Evolutionary conservation across 1,140 invertebrate genomes (phyloP).

Genomic region (Helicoverpa zea): DNA sequence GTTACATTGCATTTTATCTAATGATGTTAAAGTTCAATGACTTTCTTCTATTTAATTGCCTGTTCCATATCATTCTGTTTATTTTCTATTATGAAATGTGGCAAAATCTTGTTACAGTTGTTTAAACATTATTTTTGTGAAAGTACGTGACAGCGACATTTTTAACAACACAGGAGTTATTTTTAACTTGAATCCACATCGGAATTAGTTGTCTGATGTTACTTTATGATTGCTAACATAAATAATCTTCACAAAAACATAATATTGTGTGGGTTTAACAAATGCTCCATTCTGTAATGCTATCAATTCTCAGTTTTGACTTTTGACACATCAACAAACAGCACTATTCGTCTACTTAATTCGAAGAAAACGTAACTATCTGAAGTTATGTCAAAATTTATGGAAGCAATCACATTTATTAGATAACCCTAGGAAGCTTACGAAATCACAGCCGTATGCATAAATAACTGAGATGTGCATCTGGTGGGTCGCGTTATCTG

Average conservation of each 20-base stretch:
- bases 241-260: constrained; percentile 29
- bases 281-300: constrained; percentile 32
- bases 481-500: constrained; percentile 39
- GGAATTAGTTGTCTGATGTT: constrained; percentile 16
- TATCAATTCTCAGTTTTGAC: constrained; percentile 37
- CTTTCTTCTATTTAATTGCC: not conserved
- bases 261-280: constrained; percentile 18
- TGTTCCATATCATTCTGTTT: not conserved
- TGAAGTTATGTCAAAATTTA: constrained; percentile 39
- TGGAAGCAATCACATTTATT: constrained; percentile 32
- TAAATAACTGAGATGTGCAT: constrained; percentile 43
- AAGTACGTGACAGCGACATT: not conserved
- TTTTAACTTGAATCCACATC: not conserved
- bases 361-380: constrained; percentile 23
- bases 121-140: too few relatives aligned
- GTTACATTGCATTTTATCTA: constrained; percentile 24
- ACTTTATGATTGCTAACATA: constrained; percentile 25
- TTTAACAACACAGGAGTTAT: constrained; percentile 3
- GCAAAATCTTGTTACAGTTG: too few relatives aligned
- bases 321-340: constrained; percentile 43
- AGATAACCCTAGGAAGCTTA: constrained; percentile 32
- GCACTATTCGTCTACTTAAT: constrained; percentile 28
- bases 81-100: too few relatives aligned
- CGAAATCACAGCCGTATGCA: constrained; percentile 30
- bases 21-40: constrained; percentile 18